phyloP scores from a whole-genome alignment of 2,797 vertebrate genomes.

The Galago senegalensis region DNA sequence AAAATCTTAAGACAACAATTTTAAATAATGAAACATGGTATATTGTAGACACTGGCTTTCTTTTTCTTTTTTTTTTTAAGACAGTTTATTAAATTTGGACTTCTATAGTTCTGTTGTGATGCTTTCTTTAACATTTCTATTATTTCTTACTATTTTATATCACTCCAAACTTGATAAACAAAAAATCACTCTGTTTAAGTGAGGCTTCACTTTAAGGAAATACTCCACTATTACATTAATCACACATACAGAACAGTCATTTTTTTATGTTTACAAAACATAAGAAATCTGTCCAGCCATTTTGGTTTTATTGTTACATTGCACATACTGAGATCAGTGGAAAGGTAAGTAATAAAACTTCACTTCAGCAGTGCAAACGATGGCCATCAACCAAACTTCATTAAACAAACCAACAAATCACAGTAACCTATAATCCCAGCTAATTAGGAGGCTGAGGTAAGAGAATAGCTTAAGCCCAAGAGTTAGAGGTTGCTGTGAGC shows the following conservation, averaged over 20 bases:
- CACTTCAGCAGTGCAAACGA: conserved; percentile 89
- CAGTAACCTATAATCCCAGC: too few relatives aligned
- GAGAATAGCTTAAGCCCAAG: too few relatives aligned
- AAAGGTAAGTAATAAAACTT: conserved; percentile 88
- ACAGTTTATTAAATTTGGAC: conserved; percentile 86
- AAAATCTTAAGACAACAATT: too few relatives aligned
- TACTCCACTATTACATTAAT: conserved; percentile 88
- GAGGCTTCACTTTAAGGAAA: conserved; percentile 89
- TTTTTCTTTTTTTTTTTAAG: too few relatives aligned
- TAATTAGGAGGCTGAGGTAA: too few relatives aligned
- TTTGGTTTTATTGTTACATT: conserved; percentile 88
- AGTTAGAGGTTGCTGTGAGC: too few relatives aligned
- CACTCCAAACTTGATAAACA: conserved; percentile 83
- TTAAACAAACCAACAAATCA: conserved; percentile 81
- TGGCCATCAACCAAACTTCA: conserved; percentile 91
- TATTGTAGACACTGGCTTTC: too few relatives aligned
- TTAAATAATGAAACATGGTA: too few relatives aligned
- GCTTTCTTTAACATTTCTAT: conserved; percentile 84
- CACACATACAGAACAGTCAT: conserved; percentile 87
- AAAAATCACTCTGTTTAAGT: conserved; percentile 84
- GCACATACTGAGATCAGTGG: conserved; percentile 88
- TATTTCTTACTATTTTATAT: conserved; percentile 84
- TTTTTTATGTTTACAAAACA: conserved; percentile 88
- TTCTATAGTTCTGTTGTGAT: conserved; percentile 86
- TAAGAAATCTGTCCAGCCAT: conserved; percentile 90